Evolutionary conservation across 2,113 vertebrate species (phyloP), one percentile per base, ranked within the genome.

Genomic region (Brevimyrus niger): DNA sequence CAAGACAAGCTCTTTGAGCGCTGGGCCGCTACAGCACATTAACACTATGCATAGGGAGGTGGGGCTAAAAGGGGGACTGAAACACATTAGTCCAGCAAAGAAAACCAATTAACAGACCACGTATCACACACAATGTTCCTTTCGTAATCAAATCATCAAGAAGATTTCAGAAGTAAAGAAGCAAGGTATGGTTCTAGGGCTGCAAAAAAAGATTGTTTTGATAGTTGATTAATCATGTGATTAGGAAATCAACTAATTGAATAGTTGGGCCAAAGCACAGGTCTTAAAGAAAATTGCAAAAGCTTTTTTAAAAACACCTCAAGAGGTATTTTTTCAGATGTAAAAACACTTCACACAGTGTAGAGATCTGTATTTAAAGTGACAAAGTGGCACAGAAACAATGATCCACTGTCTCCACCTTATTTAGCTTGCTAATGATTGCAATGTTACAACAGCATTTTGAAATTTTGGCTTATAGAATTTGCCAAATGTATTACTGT

Each of bases 1-100:
- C 95, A 95, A 96, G 94, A 95, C 92, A 93, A 93, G 92, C 93
- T 94, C 95, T 94, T 94, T 95, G 95, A 95, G 93, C 89, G 90
- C 91, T 90, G 90, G 89, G 91, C 92, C 92, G 94, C 94, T 95
- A 94, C 93, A 94, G 93, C 94, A 94, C 93, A 95, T 95, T 94
- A 95, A 95, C 93, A 94, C 92, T 92, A 90, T 91, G 89, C 90
- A 88, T 88, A 23, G 65, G 83, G 46, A 92, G 50, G 38, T 51
- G 35, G 85, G 46, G 46, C 1, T 38, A 58, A 55, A 31, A 23
- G 44, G 21, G 42, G 44, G 23, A 53, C 9, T 19, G 31, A 86
- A 51, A 35, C n/a, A 27, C 85, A 53, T 86, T 44, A 48, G 31
- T 8, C 23, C 48, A 21, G 48, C 15, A 15, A 11, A 35, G 17